Percentiles rank a stretch among this genome's conserved stretches.
Conservation (phyloP, 1,140 invertebrate species). For the Drosophila nebulosa region DNA sequence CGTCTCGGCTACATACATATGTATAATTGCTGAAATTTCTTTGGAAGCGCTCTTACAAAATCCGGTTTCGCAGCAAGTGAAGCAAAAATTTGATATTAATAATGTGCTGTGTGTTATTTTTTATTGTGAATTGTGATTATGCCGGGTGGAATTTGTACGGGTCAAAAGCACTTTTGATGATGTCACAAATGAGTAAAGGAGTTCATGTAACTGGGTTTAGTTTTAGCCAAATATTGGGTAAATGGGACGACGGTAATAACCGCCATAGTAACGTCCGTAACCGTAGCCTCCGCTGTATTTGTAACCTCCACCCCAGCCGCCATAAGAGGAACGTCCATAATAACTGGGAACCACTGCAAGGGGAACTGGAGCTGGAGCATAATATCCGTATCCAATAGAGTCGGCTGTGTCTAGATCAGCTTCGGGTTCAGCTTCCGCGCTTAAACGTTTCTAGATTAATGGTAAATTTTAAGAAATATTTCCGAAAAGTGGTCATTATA, state of each 20-base stretch:
- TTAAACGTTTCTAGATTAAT: background rate
- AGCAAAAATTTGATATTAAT: constrained; percentile 48
- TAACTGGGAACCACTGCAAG: background rate
- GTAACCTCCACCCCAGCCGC: constrained; percentile 44
- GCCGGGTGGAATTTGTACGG: constrained; percentile 52
- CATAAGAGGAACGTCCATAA: constrained; percentile 24
- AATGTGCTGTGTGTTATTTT: constrained; percentile 27
- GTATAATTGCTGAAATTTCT: constrained; percentile 55
- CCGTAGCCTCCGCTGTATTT: constrained; percentile 46
- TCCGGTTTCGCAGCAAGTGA: constrained; percentile 53
- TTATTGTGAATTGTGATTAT: constrained; percentile 39
- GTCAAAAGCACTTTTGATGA: constrained; percentile 59
- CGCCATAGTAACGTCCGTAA: constrained; percentile 41
- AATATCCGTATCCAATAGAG: constrained; percentile 50
- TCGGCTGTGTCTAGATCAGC: constrained; percentile 45
- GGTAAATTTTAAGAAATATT: too few species aligned
- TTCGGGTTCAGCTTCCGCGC: background rate
- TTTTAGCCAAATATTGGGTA: constrained; percentile 55
- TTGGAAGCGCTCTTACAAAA: constrained; percentile 49
- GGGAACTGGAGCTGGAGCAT: constrained; percentile 30
- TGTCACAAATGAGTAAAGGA: constrained; percentile 41
- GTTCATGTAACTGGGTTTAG: background rate
- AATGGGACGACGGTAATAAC: constrained; percentile 51
- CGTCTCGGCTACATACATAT: background rate
- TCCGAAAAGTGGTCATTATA: too few species aligned